Base-by-base conservation (phyloP, 2,888 invertebrate species). In the Disparrhopalites patrizii region DNA sequence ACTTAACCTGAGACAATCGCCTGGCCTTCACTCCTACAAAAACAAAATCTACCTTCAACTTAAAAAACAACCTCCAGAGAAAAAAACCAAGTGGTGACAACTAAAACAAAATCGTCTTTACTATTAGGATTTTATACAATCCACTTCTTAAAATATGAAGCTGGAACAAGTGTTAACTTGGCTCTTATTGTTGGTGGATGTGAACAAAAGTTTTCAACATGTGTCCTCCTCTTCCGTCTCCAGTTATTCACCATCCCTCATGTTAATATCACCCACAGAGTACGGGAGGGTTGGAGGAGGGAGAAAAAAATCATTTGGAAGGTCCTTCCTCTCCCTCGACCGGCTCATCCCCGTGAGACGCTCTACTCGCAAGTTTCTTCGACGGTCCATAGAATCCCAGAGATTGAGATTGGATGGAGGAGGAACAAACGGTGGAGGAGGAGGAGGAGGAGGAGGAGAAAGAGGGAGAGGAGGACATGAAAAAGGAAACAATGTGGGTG, bases 171-270 rank as follows among this genome's bases (percentile, higher is more conserved):
- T 58, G 8, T 23, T 58, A 8, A 30, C 43, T 54, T 30, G 30
- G 54, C 5, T 54, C 27, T 28, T 38, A 3, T 27, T 43, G 5
- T 18, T 40, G 27, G 28, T 40, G 3, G 36, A 36, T 33, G 36
- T 57, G 57, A 47, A 58, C n/a, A 58, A 58, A 28, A 33, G 36
- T 33, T 55, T 33, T 25, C 23, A 28, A n/a, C 23, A 50, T 23
- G 7, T 27, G 15, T 36, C 36, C 8, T 13, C 36, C 36, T 36
- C 36, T 36, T 36, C 36, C 8, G 36, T 13, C 36, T 13, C 8
- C 15, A 10, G 8, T 13, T 13, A 10, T 36, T 36, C 36, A 36
- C 15, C 8, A 13, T 36, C 36, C 36, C 36, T 13, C 36, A 8
- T 13, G 13, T 36, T 13, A 36, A 13, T 36, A 8, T 13, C 8